Conservation (phyloP, 1,140 invertebrate species). For the Apis florea region DNA sequence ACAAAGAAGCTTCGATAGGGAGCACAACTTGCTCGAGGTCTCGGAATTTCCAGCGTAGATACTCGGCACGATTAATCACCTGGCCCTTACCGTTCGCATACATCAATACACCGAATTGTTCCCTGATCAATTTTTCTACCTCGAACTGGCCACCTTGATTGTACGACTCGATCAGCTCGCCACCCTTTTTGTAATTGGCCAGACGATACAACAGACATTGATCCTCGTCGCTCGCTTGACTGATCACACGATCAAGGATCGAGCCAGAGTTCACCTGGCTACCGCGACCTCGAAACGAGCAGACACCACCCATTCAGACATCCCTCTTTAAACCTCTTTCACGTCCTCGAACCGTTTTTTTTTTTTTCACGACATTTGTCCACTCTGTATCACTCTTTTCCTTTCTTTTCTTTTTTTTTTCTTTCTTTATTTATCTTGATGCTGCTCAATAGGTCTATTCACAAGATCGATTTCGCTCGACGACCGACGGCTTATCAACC, state of each 20-base stretch:
- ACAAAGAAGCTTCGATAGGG: conserved; percentile 90
- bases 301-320: conserved; percentile 79
- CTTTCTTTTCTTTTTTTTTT: not conserved
- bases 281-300: conserved; percentile 74
- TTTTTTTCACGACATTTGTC: not conserved
- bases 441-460: not conserved
- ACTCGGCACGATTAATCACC: conserved; percentile 93
- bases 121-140: conserved; percentile 92
- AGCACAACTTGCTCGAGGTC: conserved; percentile 89
- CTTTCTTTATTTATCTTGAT: not conserved
- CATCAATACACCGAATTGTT: conserved; percentile 94
- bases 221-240: conserved; percentile 90
- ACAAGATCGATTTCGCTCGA: too few species aligned
- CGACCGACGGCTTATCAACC: conserved; percentile 28
- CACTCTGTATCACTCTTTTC: not conserved
- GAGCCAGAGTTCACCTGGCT: conserved; percentile 84
- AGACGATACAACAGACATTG: conserved; percentile 92
- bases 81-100: conserved; percentile 94
- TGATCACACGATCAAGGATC: conserved; percentile 92
- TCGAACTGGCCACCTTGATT: conserved; percentile 88
- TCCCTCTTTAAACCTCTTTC: conserved; percentile 40
- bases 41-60: conserved; percentile 95
- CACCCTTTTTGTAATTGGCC: conserved; percentile 95
- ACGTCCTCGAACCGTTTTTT: not conserved
- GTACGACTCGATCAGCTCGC: conserved; percentile 92